Evolutionary conservation across 2,888 invertebrate genomes (phyloP), one percentile per base, ranked within the genome.

Genomic region (Seira sanloemensis): DNA sequence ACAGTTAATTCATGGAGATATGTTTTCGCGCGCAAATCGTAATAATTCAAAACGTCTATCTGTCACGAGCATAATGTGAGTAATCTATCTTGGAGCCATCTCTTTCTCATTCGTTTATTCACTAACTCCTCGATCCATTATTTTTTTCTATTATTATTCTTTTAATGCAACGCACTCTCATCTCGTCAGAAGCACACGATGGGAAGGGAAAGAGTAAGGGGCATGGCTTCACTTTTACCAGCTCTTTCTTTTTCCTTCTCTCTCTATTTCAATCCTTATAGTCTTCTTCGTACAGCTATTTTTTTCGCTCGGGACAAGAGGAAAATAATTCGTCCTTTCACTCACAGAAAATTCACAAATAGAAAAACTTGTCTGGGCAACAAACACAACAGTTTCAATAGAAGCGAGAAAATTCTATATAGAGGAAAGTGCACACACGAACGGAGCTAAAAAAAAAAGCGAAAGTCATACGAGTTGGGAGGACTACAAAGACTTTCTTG

Each of bases 11-110:
- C 54, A 65, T 73, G 73, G 68, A 80, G 74, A 80, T 75, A 80
- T 80, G 74, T 79, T 79, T 79, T 21, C 66, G 79, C 79, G 80
- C 24, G 80, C n/a, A n/a, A 80, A 80, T 80, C 78, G 87, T 86
- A 83, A 88, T 88, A 88, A 88, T 87, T 88, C 88, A 88, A 80
- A 88, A 88, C 88, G 88, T 88, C 88, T 87, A 87, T 88, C 88
- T 88, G 88, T 88, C 88, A 87, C 79, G 86, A 86, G 87, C 88
- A 88, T 88, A 88, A 88, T 88, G 88, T 87, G 86, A 86, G 86
- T 88, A 88, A 88, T 88, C 88, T 86, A 87, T 88, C 88, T 87
- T 86, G 72, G 86, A 86, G 85, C 88, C 88, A 88, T 88, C 88
- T 88, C 87, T 84, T 87, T 78, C 83, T 82, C 84, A 79, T 80